Percentiles rank a stretch among this genome's conserved stretches.
Conservation (phyloP, 2,888 invertebrate species). For the Lottia scabra region DNA sequence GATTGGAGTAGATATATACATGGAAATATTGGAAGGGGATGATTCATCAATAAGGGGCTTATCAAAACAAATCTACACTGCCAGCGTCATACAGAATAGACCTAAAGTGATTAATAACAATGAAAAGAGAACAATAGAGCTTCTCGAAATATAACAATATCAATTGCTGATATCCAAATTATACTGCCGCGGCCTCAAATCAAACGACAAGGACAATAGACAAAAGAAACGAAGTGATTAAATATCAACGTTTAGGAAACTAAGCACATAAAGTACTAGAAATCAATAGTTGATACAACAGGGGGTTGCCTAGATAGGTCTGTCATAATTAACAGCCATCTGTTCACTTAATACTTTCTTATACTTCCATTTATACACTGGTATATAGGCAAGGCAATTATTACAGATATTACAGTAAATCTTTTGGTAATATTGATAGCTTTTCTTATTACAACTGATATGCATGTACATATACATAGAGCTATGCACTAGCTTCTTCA, state of each 20-base stretch:
- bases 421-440: too few relatives aligned
- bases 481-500: too few relatives aligned
- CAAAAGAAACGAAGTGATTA: conserved; percentile 5
- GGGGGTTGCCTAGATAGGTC: conserved; percentile 3
- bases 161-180: conserved; percentile 2
- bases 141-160: conserved; percentile 1
- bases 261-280: conserved; percentile 1
- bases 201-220: neutral
- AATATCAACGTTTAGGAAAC: conserved; percentile 4
- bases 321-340: neutral
- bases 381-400: too few relatives aligned
- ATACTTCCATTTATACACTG: neutral
- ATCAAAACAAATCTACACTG: neutral
- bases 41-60: neutral
- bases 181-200: neutral
- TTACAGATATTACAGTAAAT: too few relatives aligned
- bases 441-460: too few relatives aligned
- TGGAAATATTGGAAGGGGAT: neutral
- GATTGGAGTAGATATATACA: too few relatives aligned
- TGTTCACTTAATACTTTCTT: conserved; percentile 3
- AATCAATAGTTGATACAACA: neutral
- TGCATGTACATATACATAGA: too few relatives aligned
- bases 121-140: neutral
- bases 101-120: neutral
- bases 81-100: neutral